Conservation (phyloP, 2,113 vertebrate genomes). For the Rallus limicola region DNA sequence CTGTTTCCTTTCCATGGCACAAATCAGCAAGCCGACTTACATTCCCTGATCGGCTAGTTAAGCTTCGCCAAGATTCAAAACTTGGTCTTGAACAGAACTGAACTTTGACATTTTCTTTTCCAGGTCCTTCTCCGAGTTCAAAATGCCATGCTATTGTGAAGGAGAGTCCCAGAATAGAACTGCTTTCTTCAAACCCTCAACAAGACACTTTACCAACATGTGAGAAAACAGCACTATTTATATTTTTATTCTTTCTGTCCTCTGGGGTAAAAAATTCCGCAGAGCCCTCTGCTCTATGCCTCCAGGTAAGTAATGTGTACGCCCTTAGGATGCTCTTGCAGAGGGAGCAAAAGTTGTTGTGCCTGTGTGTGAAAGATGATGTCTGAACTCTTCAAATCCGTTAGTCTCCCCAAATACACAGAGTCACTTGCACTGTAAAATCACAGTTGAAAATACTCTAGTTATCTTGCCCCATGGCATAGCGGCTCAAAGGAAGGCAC, state of each 20-base stretch:
- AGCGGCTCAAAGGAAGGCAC: background rate
- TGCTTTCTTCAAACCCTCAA: background rate
- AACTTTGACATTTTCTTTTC: slow-evolving; percentile 31
- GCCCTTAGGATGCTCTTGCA: rapidly evolving
- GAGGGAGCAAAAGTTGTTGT: background rate
- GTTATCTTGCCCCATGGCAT: background rate
- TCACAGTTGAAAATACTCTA: background rate
- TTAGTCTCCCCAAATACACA: background rate
- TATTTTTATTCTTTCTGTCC: background rate
- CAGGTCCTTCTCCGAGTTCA: slow-evolving; percentile 1
- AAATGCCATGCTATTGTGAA: rapidly evolving
- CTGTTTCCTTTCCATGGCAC: background rate
- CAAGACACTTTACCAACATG: background rate
- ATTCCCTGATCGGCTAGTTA: background rate
- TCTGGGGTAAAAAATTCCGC: background rate
- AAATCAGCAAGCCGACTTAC: background rate
- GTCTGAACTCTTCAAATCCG: background rate
- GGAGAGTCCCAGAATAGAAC: background rate
- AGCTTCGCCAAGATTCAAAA: slow-evolving; percentile 20
- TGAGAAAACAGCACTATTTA: background rate
- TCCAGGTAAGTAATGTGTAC: rapidly evolving
- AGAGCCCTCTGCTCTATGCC: background rate
- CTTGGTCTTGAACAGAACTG: background rate
- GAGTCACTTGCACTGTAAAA: background rate
- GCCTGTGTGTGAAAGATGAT: background rate